Evolutionary conservation across 2,888 invertebrate species (phyloP), one percentile per base, ranked within the genome.

Genomic region (Zootermopsis nevadensis): DNA sequence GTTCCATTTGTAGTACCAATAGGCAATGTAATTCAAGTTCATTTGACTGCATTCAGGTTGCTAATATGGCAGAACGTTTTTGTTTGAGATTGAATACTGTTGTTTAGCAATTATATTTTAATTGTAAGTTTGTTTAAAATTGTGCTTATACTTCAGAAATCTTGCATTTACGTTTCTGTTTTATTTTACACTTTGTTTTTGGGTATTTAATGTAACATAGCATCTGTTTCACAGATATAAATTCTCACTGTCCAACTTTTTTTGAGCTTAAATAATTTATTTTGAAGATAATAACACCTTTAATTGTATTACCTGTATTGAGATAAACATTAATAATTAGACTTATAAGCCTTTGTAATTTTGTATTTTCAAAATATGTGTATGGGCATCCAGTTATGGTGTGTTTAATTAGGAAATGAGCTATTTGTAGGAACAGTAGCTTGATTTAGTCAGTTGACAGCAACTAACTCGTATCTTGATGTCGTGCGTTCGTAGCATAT

Each of bases 21-120:
- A 69, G 8, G 19, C 19, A 69, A 30, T 69, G 31, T 69, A 22
- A n/a, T 77, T 31, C 86, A 86, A 86, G 86, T 85, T 87, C 85
- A 87, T 87, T 88, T 88, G 88, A 87, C 84, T 85, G 86, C 85
- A 85, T 87, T 86, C 83, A 87, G 87, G 87, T 88, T 87, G 87
- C 87, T 88, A 88, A 88, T 87, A 88, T 88, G 88, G 88, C 88
- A 88, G 88, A 88, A 82, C 60, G 79, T 79, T 79, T 79, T 79
- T 79, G 79, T 79, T 79, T 79, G 79, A 79, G 79, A 66, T 66
- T 79, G 66, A 66, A 66, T 79, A 35, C 79, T 66, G 79, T 60
- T 79, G 79, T 79, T 79, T 79, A 79, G 66, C 79, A 35, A 22
- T 66, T 79, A 79, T 79, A 79, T 79, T 66, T 79, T 79, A 79